Percentiles rank a stretch among this genome's conserved stretches.
These are phyloP conservation scores for Halcyon badia DNA, from an alignment of 2,797 vertebrate species.

Conservation along the genomic window DNA sequence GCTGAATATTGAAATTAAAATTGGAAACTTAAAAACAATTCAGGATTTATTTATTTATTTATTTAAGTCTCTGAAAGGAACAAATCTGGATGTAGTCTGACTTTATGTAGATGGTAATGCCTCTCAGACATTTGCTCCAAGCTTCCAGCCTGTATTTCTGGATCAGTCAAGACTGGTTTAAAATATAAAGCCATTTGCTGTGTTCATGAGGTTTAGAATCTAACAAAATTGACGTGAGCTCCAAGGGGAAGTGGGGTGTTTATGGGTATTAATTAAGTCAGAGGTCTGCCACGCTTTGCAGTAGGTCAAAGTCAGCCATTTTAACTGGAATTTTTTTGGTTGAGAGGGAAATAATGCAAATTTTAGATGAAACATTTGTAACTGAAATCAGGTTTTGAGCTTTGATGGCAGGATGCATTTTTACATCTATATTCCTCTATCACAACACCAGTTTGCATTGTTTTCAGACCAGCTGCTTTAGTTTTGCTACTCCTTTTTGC, in stretches of 20 bases:
- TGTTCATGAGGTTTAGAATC: not conserved
- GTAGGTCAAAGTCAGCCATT: not conserved
- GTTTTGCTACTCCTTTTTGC: not conserved
- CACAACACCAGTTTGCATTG: not conserved
- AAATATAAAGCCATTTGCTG: not conserved
- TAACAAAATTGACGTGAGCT: not conserved
- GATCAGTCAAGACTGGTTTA: not conserved
- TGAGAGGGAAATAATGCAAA: not conserved
- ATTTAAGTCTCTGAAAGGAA: not conserved
- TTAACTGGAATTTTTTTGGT: not conserved
- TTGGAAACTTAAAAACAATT: not conserved
- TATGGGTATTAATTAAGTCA: not conserved
- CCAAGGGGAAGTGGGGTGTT: not conserved
- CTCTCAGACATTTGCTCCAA: not conserved
- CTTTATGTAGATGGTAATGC: not conserved
- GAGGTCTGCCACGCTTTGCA: rapidly evolving
- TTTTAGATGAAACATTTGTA: not conserved
- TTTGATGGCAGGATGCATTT: not conserved
- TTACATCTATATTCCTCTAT: not conserved
- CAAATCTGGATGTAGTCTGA: not conserved
- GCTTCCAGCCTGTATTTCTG: not conserved
- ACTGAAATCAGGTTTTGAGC: not conserved
- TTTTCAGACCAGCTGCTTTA: not conserved
- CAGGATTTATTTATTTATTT: too few species aligned
- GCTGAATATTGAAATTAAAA: not conserved